phyloP scores from a whole-genome alignment of 2,888 invertebrate species.

The Athetis lepigone region DNA sequence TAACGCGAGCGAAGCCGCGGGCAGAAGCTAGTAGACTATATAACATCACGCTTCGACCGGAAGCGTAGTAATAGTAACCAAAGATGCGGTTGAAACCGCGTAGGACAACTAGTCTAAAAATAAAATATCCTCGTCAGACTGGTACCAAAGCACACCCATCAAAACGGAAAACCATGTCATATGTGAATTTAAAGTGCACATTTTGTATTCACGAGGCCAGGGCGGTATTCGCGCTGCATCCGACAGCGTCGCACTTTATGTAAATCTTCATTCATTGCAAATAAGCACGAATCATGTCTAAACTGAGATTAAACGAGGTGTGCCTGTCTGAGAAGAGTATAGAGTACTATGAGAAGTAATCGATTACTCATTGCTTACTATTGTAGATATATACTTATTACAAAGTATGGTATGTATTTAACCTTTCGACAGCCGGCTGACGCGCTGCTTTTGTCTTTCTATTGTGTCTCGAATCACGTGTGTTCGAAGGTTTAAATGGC shows the following conservation, averaged over 20 bases:
- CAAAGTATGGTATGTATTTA: too few relatives aligned
- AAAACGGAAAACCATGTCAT: slow-evolving; percentile 58
- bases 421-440: too few relatives aligned
- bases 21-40: too few relatives aligned
- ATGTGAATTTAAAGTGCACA: slow-evolving; percentile 70
- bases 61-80: too few relatives aligned
- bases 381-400: background rate
- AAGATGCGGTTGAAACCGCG: too few relatives aligned
- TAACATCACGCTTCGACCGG: too few relatives aligned
- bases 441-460: too few relatives aligned
- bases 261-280: slow-evolving; percentile 88
- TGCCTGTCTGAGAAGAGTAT: slow-evolving; percentile 38
- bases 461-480: too few relatives aligned
- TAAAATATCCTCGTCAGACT: too few relatives aligned
- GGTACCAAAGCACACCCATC: background rate
- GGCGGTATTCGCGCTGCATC: slow-evolving; percentile 68
- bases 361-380: slow-evolving; percentile 8
- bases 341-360: slow-evolving; percentile 15
- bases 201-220: slow-evolving; percentile 72
- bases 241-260: slow-evolving; percentile 80
- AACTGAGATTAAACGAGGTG: slow-evolving; percentile 54
- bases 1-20: too few relatives aligned
- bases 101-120: too few relatives aligned
- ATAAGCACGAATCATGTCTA: slow-evolving; percentile 79
- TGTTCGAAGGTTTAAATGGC: too few relatives aligned